Conservation (phyloP, 2,888 invertebrate species). For the Blastobasis adustella region DNA sequence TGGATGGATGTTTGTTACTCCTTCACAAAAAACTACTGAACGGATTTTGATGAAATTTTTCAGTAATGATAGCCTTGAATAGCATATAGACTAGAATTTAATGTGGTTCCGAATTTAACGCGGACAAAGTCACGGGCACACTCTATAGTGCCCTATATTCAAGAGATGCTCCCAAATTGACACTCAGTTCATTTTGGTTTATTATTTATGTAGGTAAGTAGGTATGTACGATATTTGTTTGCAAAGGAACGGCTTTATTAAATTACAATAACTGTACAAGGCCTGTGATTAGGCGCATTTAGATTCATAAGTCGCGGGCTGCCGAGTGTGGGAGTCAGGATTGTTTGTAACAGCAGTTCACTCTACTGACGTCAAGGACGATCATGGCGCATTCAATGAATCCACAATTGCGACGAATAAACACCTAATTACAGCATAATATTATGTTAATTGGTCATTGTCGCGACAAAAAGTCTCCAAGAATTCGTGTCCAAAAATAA, state of each 20-base stretch:
- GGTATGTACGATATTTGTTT: too few relatives aligned
- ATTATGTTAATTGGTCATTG: slow-evolving; percentile 7
- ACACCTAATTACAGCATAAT: slow-evolving; percentile 3
- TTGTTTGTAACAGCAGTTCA: slow-evolving; percentile 42
- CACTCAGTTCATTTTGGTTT: too few relatives aligned
- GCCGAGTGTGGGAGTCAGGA: slow-evolving; percentile 51
- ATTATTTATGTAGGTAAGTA: too few relatives aligned
- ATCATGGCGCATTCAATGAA: slow-evolving; percentile 7
- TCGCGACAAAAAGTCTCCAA: neutral
- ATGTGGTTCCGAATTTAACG: too few relatives aligned
- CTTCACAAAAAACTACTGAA: too few relatives aligned
- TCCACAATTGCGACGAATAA: slow-evolving; percentile 7
- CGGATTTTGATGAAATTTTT: too few relatives aligned
- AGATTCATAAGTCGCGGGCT: slow-evolving; percentile 40
- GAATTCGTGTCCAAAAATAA: neutral
- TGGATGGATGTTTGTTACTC: too few relatives aligned
- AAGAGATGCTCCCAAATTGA: too few relatives aligned
- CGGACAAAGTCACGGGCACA: too few relatives aligned
- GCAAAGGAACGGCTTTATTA: neutral
- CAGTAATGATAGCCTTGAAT: too few relatives aligned
- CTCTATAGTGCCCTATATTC: too few relatives aligned
- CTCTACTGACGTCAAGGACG: slow-evolving; percentile 45
- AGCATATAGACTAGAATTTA: too few relatives aligned
- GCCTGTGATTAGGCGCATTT: slow-evolving; percentile 29
- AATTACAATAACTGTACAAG: slow-evolving; percentile 18